These are phyloP conservation scores for Brachionus sp. DNA, from an alignment of 1,140 invertebrate species.

Conservation along the genomic window DNA sequence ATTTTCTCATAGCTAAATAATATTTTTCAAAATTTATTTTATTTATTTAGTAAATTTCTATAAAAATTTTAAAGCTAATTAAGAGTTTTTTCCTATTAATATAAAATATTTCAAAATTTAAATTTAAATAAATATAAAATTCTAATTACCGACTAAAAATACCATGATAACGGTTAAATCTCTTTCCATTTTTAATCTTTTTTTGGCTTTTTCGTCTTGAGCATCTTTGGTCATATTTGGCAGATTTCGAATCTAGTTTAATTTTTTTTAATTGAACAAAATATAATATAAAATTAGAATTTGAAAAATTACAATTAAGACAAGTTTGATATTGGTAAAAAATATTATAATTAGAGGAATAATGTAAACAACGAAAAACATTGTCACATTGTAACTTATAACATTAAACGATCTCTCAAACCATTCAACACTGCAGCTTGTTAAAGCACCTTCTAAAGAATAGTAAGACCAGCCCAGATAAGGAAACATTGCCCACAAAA, in stretches of 20 bases:
- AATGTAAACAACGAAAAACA: conserved; percentile 16
- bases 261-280: background rate
- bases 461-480: conserved; percentile 42
- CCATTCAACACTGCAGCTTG: conserved; percentile 37
- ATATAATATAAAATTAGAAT: background rate
- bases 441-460: conserved; percentile 41
- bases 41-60: too few relatives aligned
- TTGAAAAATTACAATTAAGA: conserved; percentile 19
- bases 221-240: conserved; percentile 26
- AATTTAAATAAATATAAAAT: background rate
- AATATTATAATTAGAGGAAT: conserved; percentile 31
- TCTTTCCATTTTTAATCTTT: conserved; percentile 8
- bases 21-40: too few relatives aligned
- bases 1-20: too few relatives aligned
- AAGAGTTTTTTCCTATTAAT: too few relatives aligned
- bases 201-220: conserved; percentile 37
- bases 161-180: conserved; percentile 29
- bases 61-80: too few relatives aligned
- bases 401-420: conserved; percentile 44
- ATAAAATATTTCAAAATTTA: background rate
- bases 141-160: conserved; percentile 22
- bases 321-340: conserved; percentile 3
- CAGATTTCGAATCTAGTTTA: conserved; percentile 13
- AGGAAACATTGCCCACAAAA: background rate
- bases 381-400: conserved; percentile 43